Base-by-base conservation (phyloP, 2,113 vertebrate species). In the Percopsis transmontana region DNA sequence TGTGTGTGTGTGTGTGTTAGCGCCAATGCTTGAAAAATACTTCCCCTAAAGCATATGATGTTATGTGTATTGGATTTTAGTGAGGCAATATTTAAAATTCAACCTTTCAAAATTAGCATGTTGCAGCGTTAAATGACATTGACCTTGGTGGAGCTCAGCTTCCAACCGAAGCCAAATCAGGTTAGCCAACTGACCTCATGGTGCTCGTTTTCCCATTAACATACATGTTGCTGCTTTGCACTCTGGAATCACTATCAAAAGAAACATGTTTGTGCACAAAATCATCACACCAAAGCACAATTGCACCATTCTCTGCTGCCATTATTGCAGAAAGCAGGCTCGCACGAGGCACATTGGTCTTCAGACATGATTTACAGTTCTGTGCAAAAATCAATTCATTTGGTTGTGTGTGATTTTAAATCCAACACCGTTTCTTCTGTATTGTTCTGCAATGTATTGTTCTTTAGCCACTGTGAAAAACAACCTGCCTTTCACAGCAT, bases 371-470 rank as follows among this genome's bases (percentile, higher is more conserved):
- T 72, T 72, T 33, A 40, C 39, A 72, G 38, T 74, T 78, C 70
- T 61, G 70, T 62, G 12, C n/a, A 58, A 18, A 74, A 73, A 77
- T 81, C 27, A 61, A 75, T 81, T 81, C 47, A 67, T 62, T 38
- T 68, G 50, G 41, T 68, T 59, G 64, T 56, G 53, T 2, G 23
- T 57, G 62, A 20, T 16, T 72, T 84, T 41, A 41, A 59, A 51
- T 20, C 52, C 0, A 16, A 39, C 65, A 23, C 69, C 56, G 27
- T 33, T 33, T 33, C 27, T 6, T 33, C 58, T 60, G 62, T 71
- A 55, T 20, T 20, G 20, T 45, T 45, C 11, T 16, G 8, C 12
- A 45, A 15, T 57, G 55, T 50, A 52, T 71, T 76, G 51, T 74
- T 18, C 18, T 47, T 51, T 8, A 20, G 57, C 16, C 10, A 2